Base-by-base conservation (phyloP, 1,140 invertebrate species). In the Medauroidea extradentata region DNA sequence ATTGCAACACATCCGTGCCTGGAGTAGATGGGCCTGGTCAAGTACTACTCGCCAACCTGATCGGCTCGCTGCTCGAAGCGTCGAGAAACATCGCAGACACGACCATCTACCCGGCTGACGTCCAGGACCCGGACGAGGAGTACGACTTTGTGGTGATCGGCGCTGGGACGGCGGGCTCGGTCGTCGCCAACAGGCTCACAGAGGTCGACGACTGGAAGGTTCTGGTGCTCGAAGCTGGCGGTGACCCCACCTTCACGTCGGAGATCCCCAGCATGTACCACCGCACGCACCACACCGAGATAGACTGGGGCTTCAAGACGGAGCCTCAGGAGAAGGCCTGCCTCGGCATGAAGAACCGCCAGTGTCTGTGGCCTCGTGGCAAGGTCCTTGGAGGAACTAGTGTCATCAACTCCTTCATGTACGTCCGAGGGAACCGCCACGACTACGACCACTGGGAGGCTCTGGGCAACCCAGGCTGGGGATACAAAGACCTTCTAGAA, bases 161-260 rank as follows among this genome's bases (percentile, higher is more conserved):
- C 3, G 80, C 74, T 13, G 81, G 81, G 48, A 79, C 79, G 0
- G 76, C 81, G 2, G 81, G 81, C 9, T 69, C 75, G 44, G 79
- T 82, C 13, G 56, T 83, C 19, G 81, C 81, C 2, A 77, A 70
- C 57, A 67, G 81, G 13, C 69, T 84, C 18, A 71, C 78, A 4
- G 71, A 75, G 49, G 59, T 63, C 8, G 42, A 41, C 0, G 78
- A 87, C 64, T 88, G 87, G 83, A 87, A 84, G 51, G 89, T 94
- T 1, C 72, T 94, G 43, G 73, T 94, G 13, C 71, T 95, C 25
- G 93, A 94, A 81, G 91, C 91, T 57, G 89, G 88, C 72, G 78
- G 76, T 42, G 88, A 92, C 67, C 89, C 91, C 69, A 89, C 89
- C 0, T 90, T 89, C 0, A 88, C 88, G 0, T 85, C 88, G 0